Evolutionary conservation across 2,888 invertebrate genomes (phyloP).

Genomic region (Oasisia sp.): DNA sequence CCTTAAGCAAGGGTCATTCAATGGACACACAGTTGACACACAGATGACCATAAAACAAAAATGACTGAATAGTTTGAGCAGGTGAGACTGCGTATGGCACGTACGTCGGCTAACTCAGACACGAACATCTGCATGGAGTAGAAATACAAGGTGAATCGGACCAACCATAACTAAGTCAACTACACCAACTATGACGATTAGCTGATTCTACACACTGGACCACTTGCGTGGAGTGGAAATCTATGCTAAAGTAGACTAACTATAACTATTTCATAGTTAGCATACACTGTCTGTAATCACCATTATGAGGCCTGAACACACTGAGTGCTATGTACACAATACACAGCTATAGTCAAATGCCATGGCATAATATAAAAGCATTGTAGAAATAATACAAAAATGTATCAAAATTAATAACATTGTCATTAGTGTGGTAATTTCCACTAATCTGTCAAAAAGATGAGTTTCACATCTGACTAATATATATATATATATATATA

Average conservation of each 20-base stretch:
- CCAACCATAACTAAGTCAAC: not conserved
- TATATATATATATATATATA: too few species aligned
- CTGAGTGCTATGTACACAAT: not conserved
- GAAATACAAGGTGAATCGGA: not conserved
- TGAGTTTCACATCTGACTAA: conserved; percentile 17
- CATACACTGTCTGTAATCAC: not conserved
- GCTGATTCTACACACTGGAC: not conserved
- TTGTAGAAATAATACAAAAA: conserved; percentile 25
- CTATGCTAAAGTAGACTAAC: conserved; percentile 1
- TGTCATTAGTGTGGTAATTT: conserved; percentile 7
- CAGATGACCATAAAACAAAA: conserved; percentile 3
- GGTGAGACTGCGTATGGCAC: not conserved
- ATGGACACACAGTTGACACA: not conserved
- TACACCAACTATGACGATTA: not conserved
- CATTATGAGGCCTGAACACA: not conserved
- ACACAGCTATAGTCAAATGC: conserved; percentile 23
- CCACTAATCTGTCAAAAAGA: conserved; percentile 6
- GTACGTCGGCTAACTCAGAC: not conserved
- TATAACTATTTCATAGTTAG: not conserved
- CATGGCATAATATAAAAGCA: conserved; percentile 18
- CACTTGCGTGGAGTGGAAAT: conserved; percentile 18
- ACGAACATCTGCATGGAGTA: conserved; percentile 17
- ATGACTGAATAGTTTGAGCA: not conserved
- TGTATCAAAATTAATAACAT: conserved; percentile 7
- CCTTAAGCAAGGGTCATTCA: not conserved